Evolutionary conservation across 2,113 vertebrate species (phyloP).

Genomic region (Anseranas semipalmata): DNA sequence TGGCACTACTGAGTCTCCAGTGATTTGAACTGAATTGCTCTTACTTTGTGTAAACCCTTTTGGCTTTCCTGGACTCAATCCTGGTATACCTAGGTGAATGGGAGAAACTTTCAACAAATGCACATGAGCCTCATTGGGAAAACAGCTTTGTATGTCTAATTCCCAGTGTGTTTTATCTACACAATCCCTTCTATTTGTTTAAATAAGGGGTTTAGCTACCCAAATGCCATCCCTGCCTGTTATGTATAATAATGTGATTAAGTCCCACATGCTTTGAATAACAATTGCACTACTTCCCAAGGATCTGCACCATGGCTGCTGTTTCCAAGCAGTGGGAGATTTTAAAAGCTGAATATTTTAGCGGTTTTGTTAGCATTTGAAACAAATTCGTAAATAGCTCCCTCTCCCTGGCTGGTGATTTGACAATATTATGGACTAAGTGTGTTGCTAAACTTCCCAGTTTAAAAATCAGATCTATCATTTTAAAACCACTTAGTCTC

Average conservation of each 20-base stretch:
- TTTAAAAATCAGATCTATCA: constrained; percentile 40
- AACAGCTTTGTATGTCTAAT: constrained; percentile 30
- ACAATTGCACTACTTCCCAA: constrained; percentile 21
- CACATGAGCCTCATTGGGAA: constrained; percentile 2
- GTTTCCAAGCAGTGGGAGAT: constrained; percentile 47
- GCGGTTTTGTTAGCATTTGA: constrained; percentile 9
- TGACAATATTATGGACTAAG: background rate
- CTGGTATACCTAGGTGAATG: background rate
- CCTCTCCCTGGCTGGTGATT: constrained; percentile 18
- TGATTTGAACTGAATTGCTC: background rate
- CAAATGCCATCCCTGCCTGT: constrained; percentile 52
- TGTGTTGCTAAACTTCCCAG: constrained; percentile 43
- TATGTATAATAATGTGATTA: constrained; percentile 65
- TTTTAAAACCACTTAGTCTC: constrained; percentile 41
- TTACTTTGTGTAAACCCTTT: background rate
- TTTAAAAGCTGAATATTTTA: constrained; percentile 35
- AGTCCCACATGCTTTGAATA: constrained; percentile 49
- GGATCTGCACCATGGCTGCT: background rate
- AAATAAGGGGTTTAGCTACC: constrained; percentile 55
- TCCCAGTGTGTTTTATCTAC: constrained; percentile 37
- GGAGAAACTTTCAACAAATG: background rate
- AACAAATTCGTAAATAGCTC: constrained; percentile 46
- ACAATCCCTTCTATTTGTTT: constrained; percentile 51
- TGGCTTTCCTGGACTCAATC: background rate
- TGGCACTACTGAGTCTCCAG: background rate